These are phyloP conservation scores for Apis cerana DNA, from an alignment of 1,140 invertebrate species.

Conservation along the genomic window DNA sequence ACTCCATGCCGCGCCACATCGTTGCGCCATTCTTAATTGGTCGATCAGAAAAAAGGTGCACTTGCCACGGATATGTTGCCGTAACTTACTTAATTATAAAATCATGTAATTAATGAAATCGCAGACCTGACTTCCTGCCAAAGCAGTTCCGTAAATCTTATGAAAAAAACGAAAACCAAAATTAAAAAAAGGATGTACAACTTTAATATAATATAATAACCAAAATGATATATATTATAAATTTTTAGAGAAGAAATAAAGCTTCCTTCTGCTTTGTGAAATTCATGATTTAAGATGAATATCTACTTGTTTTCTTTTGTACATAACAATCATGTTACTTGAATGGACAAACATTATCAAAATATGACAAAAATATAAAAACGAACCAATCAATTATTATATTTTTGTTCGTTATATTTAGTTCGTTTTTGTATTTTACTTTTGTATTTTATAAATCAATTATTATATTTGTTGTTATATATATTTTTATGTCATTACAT, in stretches of 20 bases:
- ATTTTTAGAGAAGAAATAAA: neutral
- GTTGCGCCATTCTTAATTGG: constrained; percentile 76
- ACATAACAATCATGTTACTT: too few relatives aligned
- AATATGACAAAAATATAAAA: too few relatives aligned
- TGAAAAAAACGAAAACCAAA: neutral
- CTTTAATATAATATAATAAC: neutral
- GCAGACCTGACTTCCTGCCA: neutral
- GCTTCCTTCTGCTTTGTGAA: too few relatives aligned
- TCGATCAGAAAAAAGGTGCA: constrained; percentile 58
- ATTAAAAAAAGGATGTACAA: neutral
- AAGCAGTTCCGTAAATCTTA: neutral
- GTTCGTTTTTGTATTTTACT: too few relatives aligned
- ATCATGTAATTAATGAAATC: constrained; percentile 47
- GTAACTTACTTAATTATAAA: constrained; percentile 52
- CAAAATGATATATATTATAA: neutral
- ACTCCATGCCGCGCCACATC: constrained; percentile 70
- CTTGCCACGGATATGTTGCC: constrained; percentile 17
- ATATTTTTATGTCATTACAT: too few relatives aligned
- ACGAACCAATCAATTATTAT: too few relatives aligned
- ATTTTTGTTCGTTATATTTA: too few relatives aligned
- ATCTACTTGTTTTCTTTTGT: too few relatives aligned
- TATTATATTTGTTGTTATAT: too few relatives aligned
- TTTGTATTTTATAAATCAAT: too few relatives aligned
- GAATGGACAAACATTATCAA: too few relatives aligned
- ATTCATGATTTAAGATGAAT: too few relatives aligned